phyloP scores from a whole-genome alignment of 2,797 vertebrate species.

The Protosalanx chinensis region DNA sequence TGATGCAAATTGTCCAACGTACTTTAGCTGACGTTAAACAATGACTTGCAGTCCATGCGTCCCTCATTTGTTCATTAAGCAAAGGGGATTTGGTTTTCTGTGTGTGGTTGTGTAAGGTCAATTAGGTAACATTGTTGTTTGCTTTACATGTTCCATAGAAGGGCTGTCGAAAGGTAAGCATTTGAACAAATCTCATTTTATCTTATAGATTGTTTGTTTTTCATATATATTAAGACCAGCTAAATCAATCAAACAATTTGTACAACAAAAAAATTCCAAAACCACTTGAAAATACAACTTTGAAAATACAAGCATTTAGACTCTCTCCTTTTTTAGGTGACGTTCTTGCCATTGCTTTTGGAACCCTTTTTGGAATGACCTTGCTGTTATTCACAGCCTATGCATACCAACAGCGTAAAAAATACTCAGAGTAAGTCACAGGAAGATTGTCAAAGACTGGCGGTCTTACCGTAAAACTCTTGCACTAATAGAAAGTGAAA shows the following conservation, averaged over 20 bases:
- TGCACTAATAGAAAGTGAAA: not conserved
- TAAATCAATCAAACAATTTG: not conserved
- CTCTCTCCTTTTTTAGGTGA: constrained; percentile 43
- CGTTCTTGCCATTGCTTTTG: constrained; percentile 52
- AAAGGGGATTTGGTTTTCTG: not conserved
- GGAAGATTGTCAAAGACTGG: not conserved
- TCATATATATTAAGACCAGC: not conserved
- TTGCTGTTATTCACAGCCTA: constrained; percentile 46
- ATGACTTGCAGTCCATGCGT: not conserved
- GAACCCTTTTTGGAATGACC: constrained; percentile 52
- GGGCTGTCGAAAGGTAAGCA: constrained; percentile 41
- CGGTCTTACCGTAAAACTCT: not conserved
- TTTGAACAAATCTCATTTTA: not conserved
- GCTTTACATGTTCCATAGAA: constrained; percentile 18
- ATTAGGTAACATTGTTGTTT: not conserved
- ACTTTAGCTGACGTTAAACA: constrained; percentile 12
- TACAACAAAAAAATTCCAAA: not conserved
- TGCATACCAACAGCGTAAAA: constrained; percentile 47
- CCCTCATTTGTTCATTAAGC: not conserved
- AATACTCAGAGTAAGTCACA: constrained; percentile 39
- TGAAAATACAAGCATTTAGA: not conserved
- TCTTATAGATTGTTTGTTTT: not conserved
- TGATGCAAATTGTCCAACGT: not conserved
- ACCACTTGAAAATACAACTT: not conserved
- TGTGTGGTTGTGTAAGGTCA: not conserved